phyloP scores from a whole-genome alignment of 2,113 vertebrate species.

The Dicaeum eximium region DNA sequence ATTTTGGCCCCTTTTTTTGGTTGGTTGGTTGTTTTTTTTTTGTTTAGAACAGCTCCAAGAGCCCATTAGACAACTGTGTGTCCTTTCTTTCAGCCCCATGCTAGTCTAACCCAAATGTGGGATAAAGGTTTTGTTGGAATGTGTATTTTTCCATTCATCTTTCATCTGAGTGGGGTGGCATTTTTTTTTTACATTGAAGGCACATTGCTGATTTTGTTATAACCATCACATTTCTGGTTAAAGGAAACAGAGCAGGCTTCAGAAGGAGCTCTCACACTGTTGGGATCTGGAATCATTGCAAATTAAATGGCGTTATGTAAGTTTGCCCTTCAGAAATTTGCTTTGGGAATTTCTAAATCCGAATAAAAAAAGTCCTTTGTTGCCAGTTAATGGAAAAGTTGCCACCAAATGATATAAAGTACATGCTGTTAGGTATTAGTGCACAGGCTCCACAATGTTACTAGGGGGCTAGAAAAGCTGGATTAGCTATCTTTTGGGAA shows the following conservation, averaged over 20 bases:
- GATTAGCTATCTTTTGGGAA: constrained; percentile 52
- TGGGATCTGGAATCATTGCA: constrained; percentile 38
- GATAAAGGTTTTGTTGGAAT: background rate
- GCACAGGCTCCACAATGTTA: constrained; percentile 15
- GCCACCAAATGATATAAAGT: constrained; percentile 45
- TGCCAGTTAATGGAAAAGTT: constrained; percentile 61
- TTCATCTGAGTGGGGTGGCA: background rate
- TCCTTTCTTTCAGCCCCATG: background rate
- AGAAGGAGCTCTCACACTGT: background rate
- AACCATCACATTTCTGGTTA: constrained; percentile 6
- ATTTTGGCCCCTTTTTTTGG: background rate
- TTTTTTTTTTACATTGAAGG: background rate
- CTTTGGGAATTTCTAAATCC: constrained; percentile 50
- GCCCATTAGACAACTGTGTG: background rate
- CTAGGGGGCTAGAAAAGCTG: constrained; percentile 28
- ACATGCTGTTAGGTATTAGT: constrained; percentile 56
- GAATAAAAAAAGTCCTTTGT: constrained; percentile 45
- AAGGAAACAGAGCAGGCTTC: background rate
- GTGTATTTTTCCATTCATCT: background rate
- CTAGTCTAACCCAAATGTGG: background rate
- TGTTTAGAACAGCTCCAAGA: background rate
- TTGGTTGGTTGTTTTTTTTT: background rate
- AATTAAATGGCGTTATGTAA: constrained; percentile 40
- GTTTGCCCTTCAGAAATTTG: constrained; percentile 51
- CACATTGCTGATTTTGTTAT: background rate